Evolutionary conservation across 2,888 invertebrate genomes (phyloP).

Genomic region (Nemotelus pantherinus): DNA sequence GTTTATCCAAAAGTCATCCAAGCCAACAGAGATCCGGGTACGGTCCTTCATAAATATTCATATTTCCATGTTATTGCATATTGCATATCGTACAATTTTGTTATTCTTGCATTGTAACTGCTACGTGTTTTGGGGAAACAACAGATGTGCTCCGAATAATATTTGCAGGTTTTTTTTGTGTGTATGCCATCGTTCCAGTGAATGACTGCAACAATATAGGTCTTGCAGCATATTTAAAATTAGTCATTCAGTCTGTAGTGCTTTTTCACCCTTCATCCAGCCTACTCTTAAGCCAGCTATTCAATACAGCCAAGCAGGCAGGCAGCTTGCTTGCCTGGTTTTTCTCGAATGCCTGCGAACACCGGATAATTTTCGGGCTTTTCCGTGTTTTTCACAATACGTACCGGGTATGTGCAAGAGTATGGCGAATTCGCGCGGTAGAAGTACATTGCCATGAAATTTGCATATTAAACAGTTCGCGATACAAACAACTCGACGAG

Average conservation of each 20-base stretch:
- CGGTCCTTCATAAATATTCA: constrained; percentile 36
- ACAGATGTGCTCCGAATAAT: constrained; percentile 39
- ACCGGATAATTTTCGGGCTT: not conserved
- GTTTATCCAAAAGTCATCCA: too few species aligned
- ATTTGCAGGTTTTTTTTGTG: constrained; percentile 20
- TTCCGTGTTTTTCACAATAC: not conserved
- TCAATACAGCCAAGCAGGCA: too few species aligned
- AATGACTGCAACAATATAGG: not conserved
- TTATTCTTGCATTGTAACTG: constrained; percentile 24
- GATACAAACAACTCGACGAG: too few species aligned
- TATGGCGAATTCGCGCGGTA: not conserved
- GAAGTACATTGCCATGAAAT: constrained; percentile 31
- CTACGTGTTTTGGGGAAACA: constrained; percentile 32
- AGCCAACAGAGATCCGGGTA: not conserved
- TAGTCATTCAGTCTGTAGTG: constrained; percentile 40
- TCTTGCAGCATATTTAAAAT: constrained; percentile 24
- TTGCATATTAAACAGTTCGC: constrained; percentile 46
- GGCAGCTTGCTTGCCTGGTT: too few species aligned
- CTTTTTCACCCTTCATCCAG: constrained; percentile 27
- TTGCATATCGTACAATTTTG: constrained; percentile 30
- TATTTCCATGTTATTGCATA: constrained; percentile 32
- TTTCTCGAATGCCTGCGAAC: not conserved
- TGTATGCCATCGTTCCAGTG: not conserved
- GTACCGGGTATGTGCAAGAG: not conserved
- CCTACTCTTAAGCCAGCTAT: not conserved